Base-by-base conservation (phyloP, 2,797 vertebrate genomes). In the Furcifer pardalis region DNA sequence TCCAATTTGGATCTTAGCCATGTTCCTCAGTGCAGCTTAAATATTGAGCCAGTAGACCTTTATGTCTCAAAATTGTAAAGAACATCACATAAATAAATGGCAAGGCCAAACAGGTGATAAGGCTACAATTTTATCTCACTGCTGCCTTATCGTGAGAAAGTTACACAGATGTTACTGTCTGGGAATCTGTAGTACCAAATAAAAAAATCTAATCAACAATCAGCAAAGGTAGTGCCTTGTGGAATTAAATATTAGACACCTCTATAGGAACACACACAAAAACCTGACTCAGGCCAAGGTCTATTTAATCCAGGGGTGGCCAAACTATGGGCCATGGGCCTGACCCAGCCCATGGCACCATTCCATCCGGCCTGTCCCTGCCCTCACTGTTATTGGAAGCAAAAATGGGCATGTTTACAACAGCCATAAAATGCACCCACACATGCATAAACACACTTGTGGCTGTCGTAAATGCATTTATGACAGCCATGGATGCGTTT, bases 11-110 rank as follows among this genome's bases (percentile, higher is more conserved):
- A 21, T 7, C 68, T 90, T 79, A 76, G 44, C 40, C 77, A 1
- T 72, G 10, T 30, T 91, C 82, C 46, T 84, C 25, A 2, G 23
- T 10, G 1, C 1, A 73, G 7, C 25, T 89, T 85, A 40, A 0
- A 52, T 1, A 0, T 3, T 32, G 2, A 0, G 2, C 35, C 86
- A 15, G 69, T n/a, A 0, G 0, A 0, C 85, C 21, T 1, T 59
- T 87, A 30, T n/a, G 60, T 87, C 72, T 86, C 76, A 69, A 32
- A 79, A 69, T 77, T 90, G n/a, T n/a, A 15, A 80, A 49, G 60
- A 75, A 32, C 7, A 73, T 82, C 66, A 89, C 46, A 77, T 30
- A 82, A 73, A 83, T 74, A 83, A 63, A 71, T 40, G 40, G 25
- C 63, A 80, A 80, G 62, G 77, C 69, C 32, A 79, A 8, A 78